Conservation (phyloP, 2,888 invertebrate species). For the Brachyptera putata region DNA sequence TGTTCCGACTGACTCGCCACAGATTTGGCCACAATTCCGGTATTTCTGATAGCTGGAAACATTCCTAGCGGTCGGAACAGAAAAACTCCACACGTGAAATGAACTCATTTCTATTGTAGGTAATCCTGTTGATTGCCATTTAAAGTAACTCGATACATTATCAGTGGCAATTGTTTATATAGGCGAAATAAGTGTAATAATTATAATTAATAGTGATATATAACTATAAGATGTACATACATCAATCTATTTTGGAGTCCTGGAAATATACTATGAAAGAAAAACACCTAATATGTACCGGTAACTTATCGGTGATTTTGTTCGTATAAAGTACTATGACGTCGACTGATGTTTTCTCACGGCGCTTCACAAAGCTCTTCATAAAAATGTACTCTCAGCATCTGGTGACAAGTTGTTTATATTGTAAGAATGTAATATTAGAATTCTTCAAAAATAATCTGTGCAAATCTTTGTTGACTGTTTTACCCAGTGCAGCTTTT, state of each 20-base stretch:
- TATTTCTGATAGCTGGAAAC: slow-evolving; percentile 30
- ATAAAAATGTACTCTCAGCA: slow-evolving; percentile 26
- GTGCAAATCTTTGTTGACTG: not conserved
- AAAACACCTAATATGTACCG: not conserved
- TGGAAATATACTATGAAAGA: slow-evolving; percentile 28
- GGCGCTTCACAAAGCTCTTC: slow-evolving; percentile 28
- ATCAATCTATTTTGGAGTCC: slow-evolving; percentile 28
- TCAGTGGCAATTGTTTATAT: slow-evolving; percentile 34
- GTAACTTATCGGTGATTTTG: too few relatives aligned
- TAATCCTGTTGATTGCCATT: slow-evolving; percentile 30
- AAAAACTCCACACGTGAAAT: slow-evolving; percentile 28
- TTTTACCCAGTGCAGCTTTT: slow-evolving; percentile 28
- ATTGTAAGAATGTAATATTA: slow-evolving; percentile 13
- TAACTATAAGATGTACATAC: slow-evolving; percentile 26
- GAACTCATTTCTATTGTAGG: slow-evolving; percentile 30
- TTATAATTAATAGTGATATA: slow-evolving; percentile 23
- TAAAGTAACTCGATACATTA: slow-evolving; percentile 31
- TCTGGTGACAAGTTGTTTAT: slow-evolving; percentile 27
- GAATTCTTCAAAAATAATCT: slow-evolving; percentile 30
- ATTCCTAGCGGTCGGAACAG: slow-evolving; percentile 32
- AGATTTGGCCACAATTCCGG: slow-evolving; percentile 16
- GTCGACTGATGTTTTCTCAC: slow-evolving; percentile 29
- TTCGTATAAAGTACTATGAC: not conserved
- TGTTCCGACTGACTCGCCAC: slow-evolving; percentile 29
- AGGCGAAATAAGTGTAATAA: slow-evolving; percentile 33